These are phyloP conservation scores for Tinea semifulvella DNA, from an alignment of 2,888 invertebrate genomes.

Conservation along the genomic window DNA sequence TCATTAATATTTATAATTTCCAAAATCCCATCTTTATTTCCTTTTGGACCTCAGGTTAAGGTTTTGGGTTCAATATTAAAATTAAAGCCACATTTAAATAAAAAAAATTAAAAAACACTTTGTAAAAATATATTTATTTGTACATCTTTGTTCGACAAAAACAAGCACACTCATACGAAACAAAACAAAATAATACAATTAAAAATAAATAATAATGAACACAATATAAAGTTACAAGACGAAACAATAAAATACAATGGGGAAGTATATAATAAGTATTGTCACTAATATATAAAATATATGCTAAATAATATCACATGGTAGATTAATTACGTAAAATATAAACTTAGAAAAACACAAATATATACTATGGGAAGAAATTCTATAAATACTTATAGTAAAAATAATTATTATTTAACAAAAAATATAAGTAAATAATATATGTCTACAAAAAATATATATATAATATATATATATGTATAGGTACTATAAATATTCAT, in stretches of 20 bases:
- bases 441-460: slow-evolving; percentile 9
- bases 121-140: slow-evolving; percentile 5
- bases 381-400: background rate
- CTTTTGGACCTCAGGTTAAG: too few relatives aligned
- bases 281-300: too few relatives aligned
- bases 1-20: too few relatives aligned
- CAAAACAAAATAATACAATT: background rate
- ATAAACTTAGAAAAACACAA: slow-evolving; percentile 9
- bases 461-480: slow-evolving; percentile 1
- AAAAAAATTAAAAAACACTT: background rate
- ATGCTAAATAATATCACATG: slow-evolving; percentile 34
- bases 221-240: slow-evolving; percentile 6
- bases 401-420: slow-evolving; percentile 9
- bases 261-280: too few relatives aligned
- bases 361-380: background rate
- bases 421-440: too few relatives aligned
- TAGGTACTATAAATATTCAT: slow-evolving; percentile 2
- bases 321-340: slow-evolving; percentile 10
- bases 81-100: too few relatives aligned
- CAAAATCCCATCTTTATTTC: too few relatives aligned
- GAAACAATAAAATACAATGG: too few relatives aligned
- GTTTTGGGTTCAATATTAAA: too few relatives aligned
- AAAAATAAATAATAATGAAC: background rate
- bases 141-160: slow-evolving; percentile 9
- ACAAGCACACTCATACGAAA: background rate